Evolutionary conservation across 2,113 vertebrate species (phyloP), one percentile per base, ranked within the genome.

Genomic region (Tragelaphus imberbis): DNA sequence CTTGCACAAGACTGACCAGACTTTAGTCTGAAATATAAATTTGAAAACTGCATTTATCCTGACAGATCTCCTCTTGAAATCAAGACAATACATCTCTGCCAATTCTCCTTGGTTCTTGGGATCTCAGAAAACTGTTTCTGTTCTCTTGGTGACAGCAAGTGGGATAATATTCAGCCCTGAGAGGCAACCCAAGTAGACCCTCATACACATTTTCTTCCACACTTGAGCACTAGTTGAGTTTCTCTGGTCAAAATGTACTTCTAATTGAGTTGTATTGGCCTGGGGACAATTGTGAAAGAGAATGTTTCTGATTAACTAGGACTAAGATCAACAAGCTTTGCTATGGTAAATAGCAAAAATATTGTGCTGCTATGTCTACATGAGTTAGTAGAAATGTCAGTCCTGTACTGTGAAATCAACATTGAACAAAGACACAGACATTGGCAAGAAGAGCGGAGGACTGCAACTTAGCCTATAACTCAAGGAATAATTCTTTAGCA

Each of bases 321-420:
- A 51, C 51, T 84, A 89, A 63, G 79, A 84, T 63, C 51, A 87
- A 75, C 44, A 91, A 63, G 7, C 59, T 79, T 90, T 95, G 56
- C 44, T 94, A 44, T 47, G 49, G 36, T 68, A 90, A 75, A 90
- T n/a, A 71, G 58, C 55, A 94, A 97, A 86, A 97, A 87, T 36
- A 53, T 6, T 56, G 61, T 55, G 27, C 9, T 84, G 71, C 75
- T 84, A 36, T 49, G 49, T 56, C 91, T 92, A 55, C 21, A 79
- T 53, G 59, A 87, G 21, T 51, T 63, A 3, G 61, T 51, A 87
- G 28, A 97, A 95, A 96, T 95, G 71, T 92, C 95, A 97, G 30
- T 65, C 75, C 92, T 95, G 63, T 90, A 33, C 75, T 90, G 71
- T 92, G 87, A 94, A 94, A 92, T 68, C 15, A 49, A 77, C 77